phyloP scores from a whole-genome alignment of 1,140 invertebrate species.

The Dendroctonus valens region DNA sequence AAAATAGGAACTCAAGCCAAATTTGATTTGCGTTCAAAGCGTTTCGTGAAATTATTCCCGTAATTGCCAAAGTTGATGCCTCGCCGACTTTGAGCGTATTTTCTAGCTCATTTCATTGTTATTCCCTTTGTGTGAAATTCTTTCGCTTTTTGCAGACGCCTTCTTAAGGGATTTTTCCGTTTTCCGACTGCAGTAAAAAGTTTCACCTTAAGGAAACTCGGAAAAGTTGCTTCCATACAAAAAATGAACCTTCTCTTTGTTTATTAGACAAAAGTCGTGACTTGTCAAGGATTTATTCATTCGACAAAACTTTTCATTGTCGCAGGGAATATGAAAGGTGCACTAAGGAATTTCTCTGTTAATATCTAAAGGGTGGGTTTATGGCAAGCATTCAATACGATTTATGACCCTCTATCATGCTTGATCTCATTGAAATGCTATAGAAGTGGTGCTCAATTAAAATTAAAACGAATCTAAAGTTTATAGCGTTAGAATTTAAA shows the following conservation, averaged over 20 bases:
- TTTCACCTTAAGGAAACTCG: conserved; percentile 40
- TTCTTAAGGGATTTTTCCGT: conserved; percentile 16
- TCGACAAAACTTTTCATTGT: no score
- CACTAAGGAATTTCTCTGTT: no score
- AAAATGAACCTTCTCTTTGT: conserved; percentile 32
- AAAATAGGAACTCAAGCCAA: neutral
- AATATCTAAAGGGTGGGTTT: no score
- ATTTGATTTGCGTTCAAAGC: conserved; percentile 34
- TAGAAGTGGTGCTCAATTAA: neutral
- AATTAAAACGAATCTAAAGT: conserved; percentile 9
- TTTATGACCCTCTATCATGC: no score
- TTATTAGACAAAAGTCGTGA: neutral
- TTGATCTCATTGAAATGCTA: neutral
- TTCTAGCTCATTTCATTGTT: conserved; percentile 46
- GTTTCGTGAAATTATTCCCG: conserved; percentile 41
- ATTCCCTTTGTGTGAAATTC: conserved; percentile 37
- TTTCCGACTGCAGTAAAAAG: conserved; percentile 43
- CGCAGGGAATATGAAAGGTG: no score
- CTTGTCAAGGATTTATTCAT: neutral
- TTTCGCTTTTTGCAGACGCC: conserved; percentile 39
- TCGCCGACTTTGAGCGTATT: conserved; percentile 38
- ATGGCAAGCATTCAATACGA: no score
- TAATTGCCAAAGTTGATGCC: conserved; percentile 46
- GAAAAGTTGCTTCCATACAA: conserved; percentile 35
- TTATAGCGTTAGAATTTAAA: conserved; percentile 6